Evolutionary conservation across 2,888 invertebrate genomes (phyloP).

Genomic region (Nomada ruficornis): DNA sequence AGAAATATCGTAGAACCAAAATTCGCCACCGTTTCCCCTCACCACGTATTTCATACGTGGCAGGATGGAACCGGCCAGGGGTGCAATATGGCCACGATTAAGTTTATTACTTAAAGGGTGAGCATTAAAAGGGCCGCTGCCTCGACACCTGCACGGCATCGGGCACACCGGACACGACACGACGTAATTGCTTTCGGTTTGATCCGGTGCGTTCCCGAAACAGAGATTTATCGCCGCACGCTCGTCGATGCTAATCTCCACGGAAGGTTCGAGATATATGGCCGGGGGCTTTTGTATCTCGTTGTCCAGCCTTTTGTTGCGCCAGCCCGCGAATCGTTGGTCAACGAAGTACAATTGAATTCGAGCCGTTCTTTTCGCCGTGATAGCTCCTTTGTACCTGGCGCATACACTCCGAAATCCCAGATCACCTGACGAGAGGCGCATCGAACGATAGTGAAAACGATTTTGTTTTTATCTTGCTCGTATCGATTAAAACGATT

Average conservation of each 20-base stretch:
- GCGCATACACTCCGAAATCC: neutral
- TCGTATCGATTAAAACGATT: neutral
- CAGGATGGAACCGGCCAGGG: constrained; percentile 41
- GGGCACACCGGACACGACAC: constrained; percentile 53
- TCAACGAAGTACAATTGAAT: constrained; percentile 37
- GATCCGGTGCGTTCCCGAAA: constrained; percentile 65
- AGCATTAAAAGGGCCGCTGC: constrained; percentile 62
- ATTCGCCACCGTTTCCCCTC: too few relatives aligned
- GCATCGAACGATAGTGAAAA: neutral
- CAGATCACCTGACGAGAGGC: neutral
- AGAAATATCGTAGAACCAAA: too few relatives aligned
- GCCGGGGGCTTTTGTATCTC: constrained; percentile 45
- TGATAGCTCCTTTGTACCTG: constrained; percentile 17
- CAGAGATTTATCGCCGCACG: constrained; percentile 68
- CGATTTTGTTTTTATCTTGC: neutral
- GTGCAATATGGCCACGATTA: constrained; percentile 64
- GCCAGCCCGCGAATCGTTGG: constrained; percentile 28
- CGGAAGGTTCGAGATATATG: constrained; percentile 54
- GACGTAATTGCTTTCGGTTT: constrained; percentile 72
- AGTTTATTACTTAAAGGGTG: constrained; percentile 65
- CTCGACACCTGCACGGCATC: constrained; percentile 61
- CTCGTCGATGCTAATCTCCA: constrained; percentile 63
- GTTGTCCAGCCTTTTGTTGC: constrained; percentile 50
- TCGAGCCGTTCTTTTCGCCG: constrained; percentile 1
- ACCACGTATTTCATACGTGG: too few relatives aligned